phyloP scores from a whole-genome alignment of 1,140 invertebrate species.

The Pemphigus obesinymphae region DNA sequence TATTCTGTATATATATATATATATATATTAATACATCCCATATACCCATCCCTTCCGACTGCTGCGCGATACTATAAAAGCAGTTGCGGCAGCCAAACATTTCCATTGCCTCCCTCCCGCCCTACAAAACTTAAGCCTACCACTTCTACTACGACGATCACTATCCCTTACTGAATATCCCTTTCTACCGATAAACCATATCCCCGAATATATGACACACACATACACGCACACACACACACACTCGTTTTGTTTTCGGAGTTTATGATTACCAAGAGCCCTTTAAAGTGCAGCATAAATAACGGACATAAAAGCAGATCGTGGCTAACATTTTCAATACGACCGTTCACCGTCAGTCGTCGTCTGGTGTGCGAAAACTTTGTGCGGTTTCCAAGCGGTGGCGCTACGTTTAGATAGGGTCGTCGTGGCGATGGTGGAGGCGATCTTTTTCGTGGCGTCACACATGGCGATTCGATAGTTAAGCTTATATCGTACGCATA shows the following conservation, averaged over 20 bases:
- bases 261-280: conserved; percentile 22
- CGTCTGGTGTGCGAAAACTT: neutral
- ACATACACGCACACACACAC: neutral
- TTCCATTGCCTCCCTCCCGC: neutral
- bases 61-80: neutral
- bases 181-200: neutral
- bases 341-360: neutral
- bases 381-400: neutral
- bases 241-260: conserved; percentile 1
- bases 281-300: conserved; percentile 24
- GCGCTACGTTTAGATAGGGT: neutral
- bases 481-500: neutral
- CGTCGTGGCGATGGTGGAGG: neutral
- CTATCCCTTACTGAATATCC: too few species aligned
- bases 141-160: neutral
- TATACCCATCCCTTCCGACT: too few species aligned
- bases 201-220: neutral
- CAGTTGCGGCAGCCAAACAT: neutral
- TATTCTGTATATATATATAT: neutral
- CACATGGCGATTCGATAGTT: neutral
- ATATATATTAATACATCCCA: too few species aligned
- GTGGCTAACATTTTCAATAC: conserved; percentile 12
- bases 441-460: neutral
- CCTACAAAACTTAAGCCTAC: neutral
- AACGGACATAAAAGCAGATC: conserved; percentile 22